Conservation (phyloP, 2,888 invertebrate species). For the Keiferia lycopersicella region DNA sequence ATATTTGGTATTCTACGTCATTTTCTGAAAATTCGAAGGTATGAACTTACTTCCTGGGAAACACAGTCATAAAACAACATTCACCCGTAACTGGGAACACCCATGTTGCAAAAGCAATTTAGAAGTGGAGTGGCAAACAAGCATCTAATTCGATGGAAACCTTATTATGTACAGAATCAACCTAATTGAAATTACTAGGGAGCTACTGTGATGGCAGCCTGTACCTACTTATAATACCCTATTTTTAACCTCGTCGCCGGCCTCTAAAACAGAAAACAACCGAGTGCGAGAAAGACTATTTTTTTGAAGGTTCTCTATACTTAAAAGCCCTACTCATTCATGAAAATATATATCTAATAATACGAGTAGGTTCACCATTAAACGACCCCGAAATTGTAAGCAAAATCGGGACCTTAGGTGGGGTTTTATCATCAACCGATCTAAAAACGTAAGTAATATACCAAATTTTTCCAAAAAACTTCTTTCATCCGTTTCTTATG, state of each 20-base stretch:
- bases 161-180: conserved; percentile 53
- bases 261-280: neutral
- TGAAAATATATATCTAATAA: too few relatives aligned
- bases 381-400: too few relatives aligned
- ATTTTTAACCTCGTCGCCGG: neutral
- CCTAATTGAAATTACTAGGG: conserved; percentile 75
- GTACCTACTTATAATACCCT: neutral
- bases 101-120: conserved; percentile 9
- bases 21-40: too few relatives aligned
- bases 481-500: too few relatives aligned
- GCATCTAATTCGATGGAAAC: conserved; percentile 68
- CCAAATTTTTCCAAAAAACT: too few relatives aligned
- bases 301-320: neutral
- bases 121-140: conserved; percentile 49
- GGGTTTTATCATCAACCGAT: too few relatives aligned
- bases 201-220: neutral
- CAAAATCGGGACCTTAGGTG: too few relatives aligned
- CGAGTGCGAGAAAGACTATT: neutral
- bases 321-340: neutral
- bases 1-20: too few relatives aligned
- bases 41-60: too few relatives aligned
- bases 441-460: too few relatives aligned
- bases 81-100: neutral
- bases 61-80: too few relatives aligned
- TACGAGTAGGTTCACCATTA: too few relatives aligned